These are phyloP conservation scores for Petrocephalus microphthalmus DNA, from an alignment of 2,113 vertebrate genomes.

Conservation along the genomic window DNA sequence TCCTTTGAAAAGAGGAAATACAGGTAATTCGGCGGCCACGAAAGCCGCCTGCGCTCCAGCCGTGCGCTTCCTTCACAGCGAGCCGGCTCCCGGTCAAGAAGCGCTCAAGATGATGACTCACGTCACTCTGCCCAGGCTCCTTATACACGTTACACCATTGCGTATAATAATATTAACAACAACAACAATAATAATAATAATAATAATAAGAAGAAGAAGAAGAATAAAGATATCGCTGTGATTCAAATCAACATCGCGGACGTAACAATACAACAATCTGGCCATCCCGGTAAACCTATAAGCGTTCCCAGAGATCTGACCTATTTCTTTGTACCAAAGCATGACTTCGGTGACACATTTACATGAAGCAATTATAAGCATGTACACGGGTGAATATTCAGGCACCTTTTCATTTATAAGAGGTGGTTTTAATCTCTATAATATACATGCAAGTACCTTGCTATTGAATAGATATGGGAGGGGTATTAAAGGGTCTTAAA, in stretches of 20 bases:
- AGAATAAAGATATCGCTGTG: background rate
- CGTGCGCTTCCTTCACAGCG: background rate
- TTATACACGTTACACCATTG: background rate
- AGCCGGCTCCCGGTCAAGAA: background rate
- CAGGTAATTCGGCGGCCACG: background rate
- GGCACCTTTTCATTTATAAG: background rate
- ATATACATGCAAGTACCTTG: background rate
- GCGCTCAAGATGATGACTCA: background rate
- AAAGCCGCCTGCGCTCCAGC: background rate
- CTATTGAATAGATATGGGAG: background rate
- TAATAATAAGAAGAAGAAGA: background rate
- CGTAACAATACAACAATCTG: background rate
- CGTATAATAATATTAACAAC: background rate
- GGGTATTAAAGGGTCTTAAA: background rate
- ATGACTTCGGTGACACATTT: background rate
- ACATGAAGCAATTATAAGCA: background rate
- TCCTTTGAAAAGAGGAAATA: background rate
- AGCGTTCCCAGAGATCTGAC: background rate
- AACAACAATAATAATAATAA: too few relatives aligned
- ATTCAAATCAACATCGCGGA: background rate
- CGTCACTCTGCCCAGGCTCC: background rate
- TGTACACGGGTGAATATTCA: background rate
- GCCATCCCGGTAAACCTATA: background rate
- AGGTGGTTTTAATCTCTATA: background rate
- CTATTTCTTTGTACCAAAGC: background rate